phyloP scores from a whole-genome alignment of 2,888 invertebrate genomes.

The Thymelicus lineola region DNA sequence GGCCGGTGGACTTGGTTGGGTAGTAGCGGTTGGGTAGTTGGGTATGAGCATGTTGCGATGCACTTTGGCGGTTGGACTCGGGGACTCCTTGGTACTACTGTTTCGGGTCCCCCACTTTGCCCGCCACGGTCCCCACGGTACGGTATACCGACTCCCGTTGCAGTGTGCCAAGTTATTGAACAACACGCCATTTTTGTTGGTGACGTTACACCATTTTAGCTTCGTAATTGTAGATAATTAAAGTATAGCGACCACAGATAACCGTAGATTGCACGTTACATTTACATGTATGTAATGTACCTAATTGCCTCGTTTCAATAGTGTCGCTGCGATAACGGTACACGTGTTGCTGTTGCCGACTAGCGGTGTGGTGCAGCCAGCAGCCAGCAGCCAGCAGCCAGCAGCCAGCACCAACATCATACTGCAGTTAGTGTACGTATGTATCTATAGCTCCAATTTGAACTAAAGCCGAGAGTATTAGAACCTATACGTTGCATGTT shows the following conservation, averaged over 20 bases:
- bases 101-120: too few relatives aligned
- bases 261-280: constrained; percentile 6
- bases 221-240: constrained; percentile 28
- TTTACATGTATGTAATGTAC: not conserved
- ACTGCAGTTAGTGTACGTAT: too few relatives aligned
- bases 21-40: too few relatives aligned
- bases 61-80: too few relatives aligned
- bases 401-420: not conserved
- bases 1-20: too few relatives aligned
- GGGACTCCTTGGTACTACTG: too few relatives aligned
- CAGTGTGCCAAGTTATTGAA: not conserved
- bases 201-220: constrained; percentile 21
- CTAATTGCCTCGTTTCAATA: constrained; percentile 27
- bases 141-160: not conserved
- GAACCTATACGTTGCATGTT: too few relatives aligned
- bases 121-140: not conserved
- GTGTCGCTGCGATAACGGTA: constrained; percentile 8
- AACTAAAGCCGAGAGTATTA: too few relatives aligned
- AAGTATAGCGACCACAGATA: constrained; percentile 7
- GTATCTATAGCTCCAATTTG: too few relatives aligned
- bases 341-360: constrained; percentile 3
- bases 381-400: too few relatives aligned
- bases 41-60: too few relatives aligned
- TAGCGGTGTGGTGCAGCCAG: not conserved
- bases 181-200: constrained; percentile 26